Conservation (phyloP, 2,113 vertebrate genomes). For the Genyomyrus donnyi region DNA sequence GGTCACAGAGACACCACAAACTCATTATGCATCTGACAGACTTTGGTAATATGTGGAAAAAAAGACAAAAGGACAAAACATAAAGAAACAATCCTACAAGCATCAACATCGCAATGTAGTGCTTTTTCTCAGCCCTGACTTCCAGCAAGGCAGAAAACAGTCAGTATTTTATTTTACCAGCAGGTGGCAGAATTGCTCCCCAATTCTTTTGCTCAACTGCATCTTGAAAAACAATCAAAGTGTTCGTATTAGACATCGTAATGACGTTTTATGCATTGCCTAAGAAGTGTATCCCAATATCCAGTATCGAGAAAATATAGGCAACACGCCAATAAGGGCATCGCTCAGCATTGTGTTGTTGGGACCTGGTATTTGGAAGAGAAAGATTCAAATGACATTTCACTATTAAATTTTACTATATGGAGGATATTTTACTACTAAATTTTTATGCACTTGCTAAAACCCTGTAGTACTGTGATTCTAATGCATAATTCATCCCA, state of each 20-base stretch:
- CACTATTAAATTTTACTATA: neutral
- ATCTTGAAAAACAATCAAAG: neutral
- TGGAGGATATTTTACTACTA: neutral
- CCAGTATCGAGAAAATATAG: neutral
- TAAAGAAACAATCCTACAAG: neutral
- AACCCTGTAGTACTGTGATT: neutral
- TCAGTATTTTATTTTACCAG: neutral
- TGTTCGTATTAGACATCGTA: neutral
- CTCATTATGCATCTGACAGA: neutral
- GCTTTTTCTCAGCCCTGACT: neutral
- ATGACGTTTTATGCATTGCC: neutral
- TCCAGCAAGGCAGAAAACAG: neutral
- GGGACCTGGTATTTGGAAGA: neutral
- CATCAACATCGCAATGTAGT: neutral
- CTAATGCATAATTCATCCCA: neutral
- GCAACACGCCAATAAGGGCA: neutral
- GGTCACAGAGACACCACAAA: constrained; percentile 9
- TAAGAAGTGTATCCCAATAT: neutral
- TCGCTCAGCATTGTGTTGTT: neutral
- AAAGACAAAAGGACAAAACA: neutral
- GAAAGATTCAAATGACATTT: neutral
- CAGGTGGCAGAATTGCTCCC: neutral
- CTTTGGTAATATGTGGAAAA: neutral
- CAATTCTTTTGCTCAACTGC: neutral
- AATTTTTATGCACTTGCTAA: neutral